A percentile compares a stretch with the other conserved stretches of the same genome.
Evolutionary conservation across 2,797 vertebrate species (phyloP).

Genomic region (Diglossa cyanea): DNA sequence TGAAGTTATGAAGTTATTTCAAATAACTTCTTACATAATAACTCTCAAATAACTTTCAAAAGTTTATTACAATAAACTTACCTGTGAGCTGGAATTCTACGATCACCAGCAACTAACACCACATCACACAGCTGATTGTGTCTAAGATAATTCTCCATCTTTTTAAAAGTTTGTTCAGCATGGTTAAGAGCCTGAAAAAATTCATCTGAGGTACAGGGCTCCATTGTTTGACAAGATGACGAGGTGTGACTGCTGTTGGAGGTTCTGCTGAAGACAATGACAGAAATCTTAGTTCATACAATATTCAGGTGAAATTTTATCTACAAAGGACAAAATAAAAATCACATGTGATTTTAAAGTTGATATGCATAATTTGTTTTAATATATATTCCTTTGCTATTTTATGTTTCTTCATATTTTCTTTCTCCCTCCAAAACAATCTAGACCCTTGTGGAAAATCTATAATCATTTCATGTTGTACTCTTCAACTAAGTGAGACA

Average conservation of each 20-base stretch:
- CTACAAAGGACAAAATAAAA: not conserved
- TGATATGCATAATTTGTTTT: not conserved
- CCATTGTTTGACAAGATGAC: conserved; percentile 90
- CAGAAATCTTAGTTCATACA: not conserved
- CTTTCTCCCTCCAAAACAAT: not conserved
- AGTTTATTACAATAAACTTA: conserved; percentile 40
- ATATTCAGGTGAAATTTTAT: not conserved
- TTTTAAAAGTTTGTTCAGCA: conserved; percentile 92
- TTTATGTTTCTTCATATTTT: not conserved
- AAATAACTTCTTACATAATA: not conserved
- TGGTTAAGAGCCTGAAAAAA: conserved; percentile 94
- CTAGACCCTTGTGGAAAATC: not conserved
- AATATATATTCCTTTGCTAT: not conserved
- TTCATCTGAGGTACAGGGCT: conserved; percentile 93
- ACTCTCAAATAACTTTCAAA: no score
- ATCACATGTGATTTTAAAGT: not conserved
- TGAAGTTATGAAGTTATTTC: not conserved
- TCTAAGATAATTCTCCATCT: conserved; percentile 95
- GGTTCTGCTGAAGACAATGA: conserved; percentile 76
- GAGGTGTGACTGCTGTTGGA: conserved; percentile 90
- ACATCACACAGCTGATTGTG: conserved; percentile 94
- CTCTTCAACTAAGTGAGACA: not conserved
- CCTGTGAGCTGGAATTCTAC: conserved; percentile 97
- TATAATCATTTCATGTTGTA: fast-evolving
- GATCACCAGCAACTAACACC: conserved; percentile 90